A percentile compares a stretch with the other conserved stretches of the same genome.
phyloP scores from a whole-genome alignment of 2,888 invertebrate species.

The Eucera pruinosa region DNA sequence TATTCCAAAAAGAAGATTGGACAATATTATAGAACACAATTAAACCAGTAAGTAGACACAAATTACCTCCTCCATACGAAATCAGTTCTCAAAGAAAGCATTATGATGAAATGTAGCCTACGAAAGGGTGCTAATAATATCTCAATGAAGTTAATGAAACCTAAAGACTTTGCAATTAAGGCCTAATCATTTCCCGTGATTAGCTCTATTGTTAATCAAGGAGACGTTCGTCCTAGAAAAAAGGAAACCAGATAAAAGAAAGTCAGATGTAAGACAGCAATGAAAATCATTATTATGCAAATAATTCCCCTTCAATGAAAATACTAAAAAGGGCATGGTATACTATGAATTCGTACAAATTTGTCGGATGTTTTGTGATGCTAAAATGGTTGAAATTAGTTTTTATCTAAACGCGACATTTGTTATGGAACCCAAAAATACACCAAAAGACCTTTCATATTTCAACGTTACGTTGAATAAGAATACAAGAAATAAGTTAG shows the following conservation, averaged over 20 bases:
- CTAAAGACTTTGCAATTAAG: not conserved
- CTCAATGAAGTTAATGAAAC: constrained; percentile 4
- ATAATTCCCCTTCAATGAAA: not conserved
- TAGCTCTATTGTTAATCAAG: constrained; percentile 1
- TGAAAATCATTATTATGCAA: not conserved
- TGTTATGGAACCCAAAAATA: not conserved
- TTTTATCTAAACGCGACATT: too few species aligned
- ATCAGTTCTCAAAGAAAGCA: not conserved
- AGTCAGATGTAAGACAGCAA: not conserved
- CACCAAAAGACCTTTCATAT: too few species aligned
- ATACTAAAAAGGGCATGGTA: not conserved
- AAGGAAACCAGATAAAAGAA: too few species aligned
- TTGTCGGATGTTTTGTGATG: too few species aligned
- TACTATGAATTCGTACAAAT: too few species aligned
- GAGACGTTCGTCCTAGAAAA: not conserved
- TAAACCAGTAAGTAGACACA: constrained; percentile 31
- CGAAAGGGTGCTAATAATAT: not conserved
- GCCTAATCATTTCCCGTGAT: constrained; percentile 16
- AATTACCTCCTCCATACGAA: constrained; percentile 22
- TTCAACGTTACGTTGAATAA: too few species aligned
- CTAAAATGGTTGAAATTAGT: too few species aligned
- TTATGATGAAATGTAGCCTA: not conserved
- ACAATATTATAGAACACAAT: constrained; percentile 45
- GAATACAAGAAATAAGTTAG: too few species aligned
- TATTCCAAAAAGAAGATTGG: constrained; percentile 29